Base-by-base conservation (phyloP, 2,888 invertebrate genomes). In the Troides helena region DNA sequence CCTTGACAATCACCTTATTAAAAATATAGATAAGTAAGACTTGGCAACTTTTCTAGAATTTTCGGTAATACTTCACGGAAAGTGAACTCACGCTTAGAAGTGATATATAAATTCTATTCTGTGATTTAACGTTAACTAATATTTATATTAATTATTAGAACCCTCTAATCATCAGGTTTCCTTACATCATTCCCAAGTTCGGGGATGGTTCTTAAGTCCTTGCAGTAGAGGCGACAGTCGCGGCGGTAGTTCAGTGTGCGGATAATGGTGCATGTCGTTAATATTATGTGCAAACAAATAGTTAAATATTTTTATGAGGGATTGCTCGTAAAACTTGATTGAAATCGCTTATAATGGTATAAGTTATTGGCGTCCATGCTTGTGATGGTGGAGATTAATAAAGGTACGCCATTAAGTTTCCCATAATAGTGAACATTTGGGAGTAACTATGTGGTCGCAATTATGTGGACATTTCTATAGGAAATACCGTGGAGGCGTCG, bases 281-380 rank as follows among this genome's bases (percentile, higher is more conserved):
- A 92, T 92, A 91, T 87, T 79, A 85, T 81, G 80, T 81, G 86
- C 89, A 92, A 92, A 92, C 88, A 92, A 88, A 90, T 81, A 86
- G 86, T 92, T 91, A 92, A 92, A 92, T 87, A 92, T 90, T 91
- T 92, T 92, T 92, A 92, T 87, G 90, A 73, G 84, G 81, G 83
- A 87, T 84, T 79, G 84, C 78, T 90, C 92, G 90, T 92, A 92
- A 92, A 92, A 83, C 75, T 83, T 90, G 90, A 92, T 92, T 92
- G 91, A 91, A 86, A 81, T 77, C 81, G 75, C 76, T 79, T 86
- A 89, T 87, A 88, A 88, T 81, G 74, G 76, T 71, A 76, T 76
- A 78, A 81, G 78, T 82, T 85, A 86, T 85, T 79, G 82, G 79
- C 76, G 77, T 74, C 79, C 76, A 76, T 77, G 78, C 77, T 75